Evolutionary conservation across 2,888 invertebrate species (phyloP).

Genomic region (Neria commutata): DNA sequence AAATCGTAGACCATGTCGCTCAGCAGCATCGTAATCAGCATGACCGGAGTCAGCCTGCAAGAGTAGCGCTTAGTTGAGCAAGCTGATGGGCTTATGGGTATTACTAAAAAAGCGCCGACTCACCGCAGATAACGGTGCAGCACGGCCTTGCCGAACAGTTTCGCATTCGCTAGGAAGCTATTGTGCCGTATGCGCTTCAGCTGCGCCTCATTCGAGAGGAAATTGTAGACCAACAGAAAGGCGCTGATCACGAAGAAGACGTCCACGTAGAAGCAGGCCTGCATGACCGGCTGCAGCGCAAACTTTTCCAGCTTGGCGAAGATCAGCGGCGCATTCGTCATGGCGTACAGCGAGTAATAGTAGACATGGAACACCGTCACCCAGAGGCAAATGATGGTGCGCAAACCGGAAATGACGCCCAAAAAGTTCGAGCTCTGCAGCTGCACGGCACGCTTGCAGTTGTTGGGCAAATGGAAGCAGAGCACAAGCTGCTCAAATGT

Average conservation of each 20-base stretch:
- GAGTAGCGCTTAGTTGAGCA: background rate
- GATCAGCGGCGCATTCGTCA: constrained; percentile 44
- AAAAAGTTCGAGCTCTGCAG: constrained; percentile 40
- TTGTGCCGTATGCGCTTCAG: constrained; percentile 36
- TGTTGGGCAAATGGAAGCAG: constrained; percentile 45
- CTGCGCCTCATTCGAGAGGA: constrained; percentile 40
- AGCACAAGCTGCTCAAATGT: constrained; percentile 39
- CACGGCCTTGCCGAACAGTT: constrained; percentile 40
- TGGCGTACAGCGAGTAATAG: constrained; percentile 49
- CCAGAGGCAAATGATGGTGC: constrained; percentile 50
- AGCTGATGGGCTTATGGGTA: too few species aligned
- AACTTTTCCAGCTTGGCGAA: constrained; percentile 45
- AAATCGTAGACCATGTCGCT: constrained; percentile 44
- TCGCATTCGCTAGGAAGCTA: constrained; percentile 35
- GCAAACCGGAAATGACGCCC: constrained; percentile 44
- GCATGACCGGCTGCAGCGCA: constrained; percentile 45
- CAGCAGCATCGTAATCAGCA: constrained; percentile 45
- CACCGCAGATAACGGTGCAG: constrained; percentile 48
- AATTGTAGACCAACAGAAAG: constrained; percentile 46
- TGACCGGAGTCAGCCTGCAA: constrained; percentile 49
- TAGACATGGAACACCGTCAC: constrained; percentile 51
- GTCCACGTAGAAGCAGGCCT: constrained; percentile 51
- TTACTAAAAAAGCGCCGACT: constrained; percentile 9
- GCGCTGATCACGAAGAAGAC: constrained; percentile 52
- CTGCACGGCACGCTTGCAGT: constrained; percentile 35